Conservation (phyloP, 2,113 vertebrate species). For the Lagopus muta region DNA sequence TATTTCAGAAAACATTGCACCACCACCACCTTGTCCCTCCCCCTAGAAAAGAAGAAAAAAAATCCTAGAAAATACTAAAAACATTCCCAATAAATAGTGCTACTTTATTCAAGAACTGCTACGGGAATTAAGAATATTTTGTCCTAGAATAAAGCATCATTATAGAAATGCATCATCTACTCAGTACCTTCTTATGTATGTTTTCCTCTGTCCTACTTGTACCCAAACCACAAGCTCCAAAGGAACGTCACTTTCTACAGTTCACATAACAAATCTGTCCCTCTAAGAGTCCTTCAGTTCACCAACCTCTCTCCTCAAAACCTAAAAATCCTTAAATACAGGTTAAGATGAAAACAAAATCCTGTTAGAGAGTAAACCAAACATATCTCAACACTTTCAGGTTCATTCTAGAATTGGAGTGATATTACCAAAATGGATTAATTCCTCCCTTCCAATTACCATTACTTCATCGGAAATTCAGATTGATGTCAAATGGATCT, state of each 20-base stretch:
- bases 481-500: not conserved
- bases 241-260: not conserved
- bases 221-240: not conserved
- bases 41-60: not conserved
- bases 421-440: not conserved
- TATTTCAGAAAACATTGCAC: not conserved
- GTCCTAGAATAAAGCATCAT: not conserved
- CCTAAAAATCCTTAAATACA: not conserved
- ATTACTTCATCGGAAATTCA: not conserved
- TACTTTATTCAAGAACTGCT: not conserved
- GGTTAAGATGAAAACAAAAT: not conserved
- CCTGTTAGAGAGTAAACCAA: not conserved
- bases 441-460: not conserved
- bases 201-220: not conserved
- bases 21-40: not conserved
- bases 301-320: not conserved
- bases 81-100: not conserved
- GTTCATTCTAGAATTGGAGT: not conserved
- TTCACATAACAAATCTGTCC: not conserved
- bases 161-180: not conserved
- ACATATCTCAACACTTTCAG: not conserved
- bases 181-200: accelerated
- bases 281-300: not conserved
- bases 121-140: not conserved
- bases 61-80: not conserved